phyloP scores from a whole-genome alignment of 2,113 vertebrate species.

The Sula dactylatra region DNA sequence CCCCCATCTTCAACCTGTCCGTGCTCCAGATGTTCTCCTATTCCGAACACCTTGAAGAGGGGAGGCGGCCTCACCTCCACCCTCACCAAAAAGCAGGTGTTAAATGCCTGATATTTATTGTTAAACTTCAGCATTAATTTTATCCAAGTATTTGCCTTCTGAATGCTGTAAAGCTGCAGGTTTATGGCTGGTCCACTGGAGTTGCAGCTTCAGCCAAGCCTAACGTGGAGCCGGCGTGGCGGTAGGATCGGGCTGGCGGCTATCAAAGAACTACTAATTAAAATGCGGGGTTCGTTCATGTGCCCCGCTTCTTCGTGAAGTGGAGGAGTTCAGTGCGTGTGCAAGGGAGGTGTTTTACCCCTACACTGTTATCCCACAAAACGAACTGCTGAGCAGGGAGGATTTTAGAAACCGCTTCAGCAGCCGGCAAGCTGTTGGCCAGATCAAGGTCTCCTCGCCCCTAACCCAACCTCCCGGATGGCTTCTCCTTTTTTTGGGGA shows the following conservation, averaged over 20 bases:
- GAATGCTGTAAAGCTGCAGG: background rate
- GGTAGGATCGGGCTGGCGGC: background rate
- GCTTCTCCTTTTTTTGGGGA: background rate
- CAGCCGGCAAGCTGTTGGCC: no score
- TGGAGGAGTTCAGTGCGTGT: background rate
- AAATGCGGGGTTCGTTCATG: background rate
- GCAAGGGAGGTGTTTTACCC: constrained; percentile 29
- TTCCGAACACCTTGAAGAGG: constrained; percentile 19
- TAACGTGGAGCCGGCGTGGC: background rate
- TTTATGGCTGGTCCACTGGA: background rate
- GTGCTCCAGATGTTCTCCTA: constrained; percentile 2
- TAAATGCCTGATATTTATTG: background rate
- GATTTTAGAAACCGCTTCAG: background rate
- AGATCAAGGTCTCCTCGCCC: background rate
- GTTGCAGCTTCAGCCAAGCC: background rate
- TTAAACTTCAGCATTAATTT: background rate
- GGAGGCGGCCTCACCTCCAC: background rate
- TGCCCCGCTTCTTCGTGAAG: background rate
- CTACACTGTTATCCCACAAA: background rate
- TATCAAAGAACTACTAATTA: background rate
- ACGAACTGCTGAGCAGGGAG: background rate
- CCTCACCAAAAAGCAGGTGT: background rate
- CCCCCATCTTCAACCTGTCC: background rate
- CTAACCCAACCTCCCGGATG: background rate
- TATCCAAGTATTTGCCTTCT: background rate